phyloP scores from a whole-genome alignment of 2,797 vertebrate species.

The Rhinogobio ventralis region DNA sequence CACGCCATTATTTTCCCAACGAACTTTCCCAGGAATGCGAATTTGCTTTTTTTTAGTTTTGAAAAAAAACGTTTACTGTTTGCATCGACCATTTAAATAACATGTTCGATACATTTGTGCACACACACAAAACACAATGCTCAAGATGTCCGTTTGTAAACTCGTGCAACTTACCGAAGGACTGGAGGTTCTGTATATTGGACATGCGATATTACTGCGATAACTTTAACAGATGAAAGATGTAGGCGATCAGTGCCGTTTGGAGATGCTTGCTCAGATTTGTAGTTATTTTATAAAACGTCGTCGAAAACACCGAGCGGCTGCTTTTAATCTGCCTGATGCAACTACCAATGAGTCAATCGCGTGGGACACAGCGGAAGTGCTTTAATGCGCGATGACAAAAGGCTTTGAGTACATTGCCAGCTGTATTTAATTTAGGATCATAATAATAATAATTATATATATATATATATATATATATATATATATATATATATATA shows the following conservation, averaged over 20 bases:
- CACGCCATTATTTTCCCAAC: too few relatives aligned
- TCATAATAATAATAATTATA: too few relatives aligned
- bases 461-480: too few relatives aligned
- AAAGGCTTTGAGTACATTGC: neutral
- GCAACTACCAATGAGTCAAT: neutral
- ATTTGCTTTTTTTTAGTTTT: neutral
- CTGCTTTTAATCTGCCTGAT: conserved; percentile 12
- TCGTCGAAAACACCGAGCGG: neutral
- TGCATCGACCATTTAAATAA: neutral
- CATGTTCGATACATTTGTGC: conserved; percentile 12
- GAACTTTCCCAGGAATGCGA: neutral
- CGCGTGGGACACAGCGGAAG: conserved; percentile 9
- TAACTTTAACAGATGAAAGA: conserved; percentile 74
- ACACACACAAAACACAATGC: conserved; percentile 75
- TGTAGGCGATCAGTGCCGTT: conserved; percentile 68
- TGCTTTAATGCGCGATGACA: conserved; percentile 7
- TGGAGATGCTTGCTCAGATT: neutral
- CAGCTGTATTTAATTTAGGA: conserved; percentile 29
- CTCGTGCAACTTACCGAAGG: conserved; percentile 86
- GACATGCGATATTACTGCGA: conserved; percentile 89
- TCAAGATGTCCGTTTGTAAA: too few relatives aligned
- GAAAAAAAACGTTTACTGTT: neutral
- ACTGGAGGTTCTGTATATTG: conserved; percentile 93
- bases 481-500: neutral
- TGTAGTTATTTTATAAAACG: neutral